Conservation (phyloP, 1,140 invertebrate species). For the Trichomalopsis sarcophagae region DNA sequence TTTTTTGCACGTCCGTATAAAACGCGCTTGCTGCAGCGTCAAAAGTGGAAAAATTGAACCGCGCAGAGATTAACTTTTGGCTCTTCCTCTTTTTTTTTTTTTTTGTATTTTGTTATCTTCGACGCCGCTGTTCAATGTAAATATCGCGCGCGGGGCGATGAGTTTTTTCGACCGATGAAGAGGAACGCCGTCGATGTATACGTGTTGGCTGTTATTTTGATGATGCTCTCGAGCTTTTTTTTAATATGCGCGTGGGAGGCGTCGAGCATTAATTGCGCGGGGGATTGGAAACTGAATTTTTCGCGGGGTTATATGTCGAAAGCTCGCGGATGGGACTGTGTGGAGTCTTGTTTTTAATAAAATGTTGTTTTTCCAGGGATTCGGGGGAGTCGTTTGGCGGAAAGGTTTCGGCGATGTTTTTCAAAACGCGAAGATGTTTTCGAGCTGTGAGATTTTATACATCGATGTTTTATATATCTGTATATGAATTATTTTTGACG, state of each 20-base stretch:
- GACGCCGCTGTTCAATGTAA: too few species aligned
- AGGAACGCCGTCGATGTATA: background rate
- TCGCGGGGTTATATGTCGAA: background rate
- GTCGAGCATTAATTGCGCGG: background rate
- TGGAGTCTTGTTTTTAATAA: background rate
- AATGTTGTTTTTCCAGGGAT: background rate
- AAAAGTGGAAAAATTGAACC: background rate
- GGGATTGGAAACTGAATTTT: background rate
- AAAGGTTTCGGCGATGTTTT: too few species aligned
- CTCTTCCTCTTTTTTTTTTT: background rate
- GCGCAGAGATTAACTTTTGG: conserved; percentile 9
- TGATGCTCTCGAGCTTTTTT: background rate
- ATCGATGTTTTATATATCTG: too few species aligned
- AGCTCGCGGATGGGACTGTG: background rate
- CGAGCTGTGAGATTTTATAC: too few species aligned
- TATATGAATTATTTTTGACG: too few species aligned
- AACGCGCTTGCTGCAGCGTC: too few species aligned
- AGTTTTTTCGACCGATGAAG: background rate
- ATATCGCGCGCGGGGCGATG: too few species aligned
- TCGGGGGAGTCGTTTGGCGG: too few species aligned
- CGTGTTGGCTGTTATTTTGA: background rate
- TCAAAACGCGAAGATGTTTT: too few species aligned
- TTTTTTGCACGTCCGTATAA: background rate
- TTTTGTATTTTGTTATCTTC: too few species aligned
- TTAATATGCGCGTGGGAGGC: background rate